A percentile compares a stretch with the other conserved stretches of the same genome.
Conservation (phyloP, 2,113 vertebrate species). For the Planiliza haematocheilus region DNA sequence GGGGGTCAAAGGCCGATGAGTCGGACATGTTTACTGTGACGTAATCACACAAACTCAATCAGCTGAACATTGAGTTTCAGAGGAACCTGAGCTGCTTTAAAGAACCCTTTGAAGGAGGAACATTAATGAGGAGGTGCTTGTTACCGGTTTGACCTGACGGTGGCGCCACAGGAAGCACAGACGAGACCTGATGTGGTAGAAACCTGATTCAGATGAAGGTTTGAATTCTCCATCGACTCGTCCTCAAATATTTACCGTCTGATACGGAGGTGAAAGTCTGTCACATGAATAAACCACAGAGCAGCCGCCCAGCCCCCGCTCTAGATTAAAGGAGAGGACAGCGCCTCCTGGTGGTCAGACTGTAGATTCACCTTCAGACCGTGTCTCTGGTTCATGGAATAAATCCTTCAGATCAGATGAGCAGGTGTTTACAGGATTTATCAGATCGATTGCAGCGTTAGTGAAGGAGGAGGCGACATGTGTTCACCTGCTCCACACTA, state of each 20-base stretch:
- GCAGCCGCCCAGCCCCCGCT: too few relatives aligned
- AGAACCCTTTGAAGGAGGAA: background rate
- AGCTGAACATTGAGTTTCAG: background rate
- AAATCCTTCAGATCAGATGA: too few relatives aligned
- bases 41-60: background rate
- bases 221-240: too few relatives aligned
- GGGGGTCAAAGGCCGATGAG: slow-evolving; percentile 61
- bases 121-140: background rate
- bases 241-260: slow-evolving; percentile 42
- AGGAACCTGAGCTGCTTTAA: background rate
- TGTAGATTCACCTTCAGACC: too few relatives aligned
- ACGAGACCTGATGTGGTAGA: too few relatives aligned
- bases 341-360: too few relatives aligned
- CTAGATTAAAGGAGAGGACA: too few relatives aligned
- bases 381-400: too few relatives aligned
- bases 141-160: background rate
- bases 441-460: background rate
- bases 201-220: too few relatives aligned
- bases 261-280: slow-evolving; percentile 46
- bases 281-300: background rate
- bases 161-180: background rate
- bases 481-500: slow-evolving; percentile 36
- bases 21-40: slow-evolving; percentile 15
- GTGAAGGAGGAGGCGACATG: background rate
- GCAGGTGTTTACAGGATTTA: background rate